Base-by-base conservation (phyloP, 2,888 invertebrate species). In the Pterostichus niger region DNA sequence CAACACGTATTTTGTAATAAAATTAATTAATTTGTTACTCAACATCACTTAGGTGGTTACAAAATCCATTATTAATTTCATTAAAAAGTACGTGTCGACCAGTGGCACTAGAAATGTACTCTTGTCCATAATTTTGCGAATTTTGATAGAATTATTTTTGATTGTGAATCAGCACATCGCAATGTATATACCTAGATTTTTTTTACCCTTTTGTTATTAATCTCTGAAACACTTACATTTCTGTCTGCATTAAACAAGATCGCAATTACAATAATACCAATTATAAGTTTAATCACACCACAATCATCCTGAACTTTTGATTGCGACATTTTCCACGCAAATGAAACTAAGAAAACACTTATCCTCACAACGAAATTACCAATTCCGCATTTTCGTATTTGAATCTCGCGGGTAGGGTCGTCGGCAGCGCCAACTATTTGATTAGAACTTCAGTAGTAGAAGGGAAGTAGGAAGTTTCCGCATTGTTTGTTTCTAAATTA, bases 401-500 rank as follows among this genome's bases (percentile, higher is more conserved):
- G 49, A 54, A 75, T 75, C 11, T 52, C 24, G 46, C 73, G 46
- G 31, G 49, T 6, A 24, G 13, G 40, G 44, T 17, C 68, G 17
- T 44, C 9, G 15, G 15, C 46, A 71, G 17, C 68, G 68, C 64
- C 71, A 75, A 61, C 82, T 82, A 75, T 82, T 82, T 82, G 82
- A 82, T 82, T 82, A 82, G 75, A 82, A 80, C 64, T 80, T 80
- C 7, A 9, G 40, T 6, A 64, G 2, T 24, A 40, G 35, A 52
- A n/a, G n/a, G n/a, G 33, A 24, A 75, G 33, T 13, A n/a, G n/a
- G 52, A 76, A 83, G 77, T 83, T 83, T 83, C 77, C 61, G 76
- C 64, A 77, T 83, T 77, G 83, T 83, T 83, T 83, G 83, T 77
- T 83, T 83, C 77, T 83, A 77, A 77, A 83, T 83, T 83, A 83